Conservation (phyloP, 2,113 vertebrate species). For the Corythoichthys haematopterus region DNA sequence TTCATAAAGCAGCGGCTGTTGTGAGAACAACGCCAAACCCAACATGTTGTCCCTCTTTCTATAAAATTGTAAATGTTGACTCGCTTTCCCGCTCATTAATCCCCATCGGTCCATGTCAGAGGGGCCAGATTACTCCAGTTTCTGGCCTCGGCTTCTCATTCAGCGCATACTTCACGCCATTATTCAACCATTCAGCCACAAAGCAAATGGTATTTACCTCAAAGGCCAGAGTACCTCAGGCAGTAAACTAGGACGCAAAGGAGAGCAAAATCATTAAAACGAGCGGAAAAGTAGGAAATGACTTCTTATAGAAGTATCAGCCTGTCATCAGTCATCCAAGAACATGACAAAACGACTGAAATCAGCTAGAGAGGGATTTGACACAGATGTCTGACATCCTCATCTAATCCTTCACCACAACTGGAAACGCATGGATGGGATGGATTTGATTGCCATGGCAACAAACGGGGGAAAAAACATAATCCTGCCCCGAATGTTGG, state of each 20-base stretch:
- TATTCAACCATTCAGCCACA: constrained; percentile 67
- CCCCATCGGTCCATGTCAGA: constrained; percentile 69
- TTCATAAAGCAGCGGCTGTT: constrained; percentile 2
- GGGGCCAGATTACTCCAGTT: constrained; percentile 70
- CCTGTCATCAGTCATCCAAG: constrained; percentile 56
- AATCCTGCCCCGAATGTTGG: constrained; percentile 51
- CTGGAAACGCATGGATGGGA: constrained; percentile 35
- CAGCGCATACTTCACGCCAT: constrained; percentile 67
- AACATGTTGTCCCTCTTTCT: constrained; percentile 27
- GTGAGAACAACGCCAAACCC: constrained; percentile 28
- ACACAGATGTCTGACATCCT: constrained; percentile 65
- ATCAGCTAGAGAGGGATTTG: constrained; percentile 60
- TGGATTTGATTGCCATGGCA: constrained; percentile 52
- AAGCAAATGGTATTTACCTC: constrained; percentile 75
- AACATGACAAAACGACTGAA: constrained; percentile 50
- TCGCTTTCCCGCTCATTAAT: constrained; percentile 65
- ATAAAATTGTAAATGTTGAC: constrained; percentile 43
- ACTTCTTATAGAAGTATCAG: constrained; percentile 38
- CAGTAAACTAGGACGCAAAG: constrained; percentile 12
- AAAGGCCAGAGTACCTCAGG: constrained; percentile 45
- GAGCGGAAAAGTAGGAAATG: constrained; percentile 44
- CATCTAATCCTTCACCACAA: constrained; percentile 60
- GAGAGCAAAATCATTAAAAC: constrained; percentile 26
- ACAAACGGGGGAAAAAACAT: constrained; percentile 44
- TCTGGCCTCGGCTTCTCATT: constrained; percentile 66